Evolutionary conservation across 2,113 vertebrate genomes (phyloP).

Genomic region (Anguilla rostrata): DNA sequence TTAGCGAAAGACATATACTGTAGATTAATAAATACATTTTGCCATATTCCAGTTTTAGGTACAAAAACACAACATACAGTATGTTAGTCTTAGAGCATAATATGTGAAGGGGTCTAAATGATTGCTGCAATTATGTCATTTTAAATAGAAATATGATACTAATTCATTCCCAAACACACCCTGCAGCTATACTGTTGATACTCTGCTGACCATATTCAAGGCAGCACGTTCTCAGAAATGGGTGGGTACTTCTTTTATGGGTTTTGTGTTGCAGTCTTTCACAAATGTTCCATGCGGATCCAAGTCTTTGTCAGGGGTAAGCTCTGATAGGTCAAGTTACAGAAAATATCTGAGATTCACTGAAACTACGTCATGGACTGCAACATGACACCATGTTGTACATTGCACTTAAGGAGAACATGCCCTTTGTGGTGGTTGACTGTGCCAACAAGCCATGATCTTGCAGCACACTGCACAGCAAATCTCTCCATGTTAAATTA

Average conservation of each 20-base stretch:
- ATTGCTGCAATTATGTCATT: not conserved
- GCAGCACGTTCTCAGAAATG: not conserved
- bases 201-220: not conserved
- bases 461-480: not conserved
- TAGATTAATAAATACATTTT: not conserved
- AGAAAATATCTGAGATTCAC: not conserved
- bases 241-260: not conserved
- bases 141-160: not conserved
- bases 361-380: not conserved
- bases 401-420: not conserved
- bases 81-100: too few species aligned
- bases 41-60: not conserved
- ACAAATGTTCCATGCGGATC: not conserved
- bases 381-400: not conserved
- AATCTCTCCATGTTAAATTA: too few species aligned
- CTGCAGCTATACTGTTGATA: not conserved
- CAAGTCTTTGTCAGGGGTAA: not conserved
- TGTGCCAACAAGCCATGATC: not conserved
- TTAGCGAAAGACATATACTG: not conserved
- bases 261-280: not conserved
- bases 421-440: not conserved
- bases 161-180: not conserved
- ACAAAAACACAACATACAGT: not conserved
- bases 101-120: too few species aligned
- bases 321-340: not conserved